Evolutionary conservation across 2,113 vertebrate species (phyloP).

Genomic region (Nothocercus nigrocapillus): DNA sequence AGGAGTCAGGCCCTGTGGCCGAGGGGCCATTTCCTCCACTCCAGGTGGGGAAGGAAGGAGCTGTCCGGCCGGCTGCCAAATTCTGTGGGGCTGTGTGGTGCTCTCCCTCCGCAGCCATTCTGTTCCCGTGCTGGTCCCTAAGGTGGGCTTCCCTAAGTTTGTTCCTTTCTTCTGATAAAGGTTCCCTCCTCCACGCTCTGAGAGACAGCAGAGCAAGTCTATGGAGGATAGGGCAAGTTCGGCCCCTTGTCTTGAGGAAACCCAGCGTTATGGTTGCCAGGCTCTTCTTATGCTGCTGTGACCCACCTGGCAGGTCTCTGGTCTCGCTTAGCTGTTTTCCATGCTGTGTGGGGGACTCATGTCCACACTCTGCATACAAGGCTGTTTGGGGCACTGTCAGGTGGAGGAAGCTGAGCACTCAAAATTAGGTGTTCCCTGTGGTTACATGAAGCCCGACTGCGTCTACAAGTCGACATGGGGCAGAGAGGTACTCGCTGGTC

Average conservation of each 20-base stretch:
- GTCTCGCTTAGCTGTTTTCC: not conserved
- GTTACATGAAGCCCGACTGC: not conserved
- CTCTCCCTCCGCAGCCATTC: not conserved
- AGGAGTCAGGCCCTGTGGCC: not conserved
- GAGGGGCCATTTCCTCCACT: not conserved
- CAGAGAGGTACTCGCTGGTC: not conserved
- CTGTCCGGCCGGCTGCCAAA: not conserved
- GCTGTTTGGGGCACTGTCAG: not conserved
- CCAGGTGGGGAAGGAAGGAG: not conserved
- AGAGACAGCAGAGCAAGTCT: not conserved
- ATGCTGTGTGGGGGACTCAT: fast-evolving
- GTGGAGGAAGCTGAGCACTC: not conserved
- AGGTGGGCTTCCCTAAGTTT: not conserved
- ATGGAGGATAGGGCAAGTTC: not conserved
- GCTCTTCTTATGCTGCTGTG: not conserved
- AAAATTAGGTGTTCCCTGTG: not conserved
- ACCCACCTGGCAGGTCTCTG: not conserved
- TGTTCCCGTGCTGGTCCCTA: not conserved
- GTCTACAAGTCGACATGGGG: not conserved
- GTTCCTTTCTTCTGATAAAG: not conserved
- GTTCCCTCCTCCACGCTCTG: not conserved
- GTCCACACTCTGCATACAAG: fast-evolving
- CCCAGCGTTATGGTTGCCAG: not conserved
- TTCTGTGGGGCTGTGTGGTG: fast-evolving
- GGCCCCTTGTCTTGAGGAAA: not conserved